A percentile compares a stretch with the other conserved stretches of the same genome.
phyloP scores from a whole-genome alignment of 2,888 invertebrate genomes.

The Dolomedes plantarius region DNA sequence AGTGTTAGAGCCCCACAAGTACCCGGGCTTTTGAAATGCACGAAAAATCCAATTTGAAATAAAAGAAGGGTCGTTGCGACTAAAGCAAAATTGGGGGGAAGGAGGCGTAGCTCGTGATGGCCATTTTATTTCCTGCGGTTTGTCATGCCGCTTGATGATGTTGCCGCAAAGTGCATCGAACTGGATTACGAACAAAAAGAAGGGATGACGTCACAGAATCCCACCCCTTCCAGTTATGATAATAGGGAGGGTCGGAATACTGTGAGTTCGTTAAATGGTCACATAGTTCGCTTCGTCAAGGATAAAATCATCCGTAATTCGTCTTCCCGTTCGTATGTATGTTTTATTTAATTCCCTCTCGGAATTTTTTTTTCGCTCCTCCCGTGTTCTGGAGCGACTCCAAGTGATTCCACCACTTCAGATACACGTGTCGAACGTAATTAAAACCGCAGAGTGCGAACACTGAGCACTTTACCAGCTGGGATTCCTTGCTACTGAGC shows the following conservation, averaged over 20 bases:
- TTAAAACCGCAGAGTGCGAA: conserved; percentile 5
- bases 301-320: conserved; percentile 5
- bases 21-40: neutral
- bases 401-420: conserved; percentile 5
- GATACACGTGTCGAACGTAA: conserved; percentile 5
- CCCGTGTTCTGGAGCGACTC: neutral
- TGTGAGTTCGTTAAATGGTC: conserved; percentile 11
- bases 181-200: conserved; percentile 7
- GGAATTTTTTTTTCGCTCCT: neutral
- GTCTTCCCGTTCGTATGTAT: neutral
- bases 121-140: conserved; percentile 18
- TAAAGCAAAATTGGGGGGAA: neutral
- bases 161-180: conserved; percentile 16
- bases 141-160: conserved; percentile 12
- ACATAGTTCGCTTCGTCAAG: neutral
- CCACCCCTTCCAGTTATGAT: conserved; percentile 9
- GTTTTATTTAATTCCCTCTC: neutral
- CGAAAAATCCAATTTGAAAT: conserved; percentile 14
- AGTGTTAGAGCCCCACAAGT: neutral
- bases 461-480: neutral
- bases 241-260: neutral
- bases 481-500: neutral
- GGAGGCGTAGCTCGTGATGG: neutral
- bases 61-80: neutral
- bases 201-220: neutral